Conservation (phyloP, 2,888 invertebrate genomes). For the Polydrusus cervinus region DNA sequence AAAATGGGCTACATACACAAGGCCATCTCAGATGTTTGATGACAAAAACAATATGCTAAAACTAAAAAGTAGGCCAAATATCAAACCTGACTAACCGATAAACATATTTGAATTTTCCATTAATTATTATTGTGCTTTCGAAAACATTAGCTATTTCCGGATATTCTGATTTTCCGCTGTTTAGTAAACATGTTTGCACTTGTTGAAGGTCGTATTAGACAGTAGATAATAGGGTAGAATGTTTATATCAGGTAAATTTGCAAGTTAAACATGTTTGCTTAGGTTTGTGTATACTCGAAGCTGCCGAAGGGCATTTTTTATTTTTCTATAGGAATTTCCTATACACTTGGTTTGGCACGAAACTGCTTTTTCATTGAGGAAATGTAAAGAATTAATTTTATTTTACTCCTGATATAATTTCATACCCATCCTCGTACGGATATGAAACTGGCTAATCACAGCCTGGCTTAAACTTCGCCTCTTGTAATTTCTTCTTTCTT, state of each 20-base stretch:
- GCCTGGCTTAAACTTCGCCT: no score
- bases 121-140: neutral
- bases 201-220: neutral
- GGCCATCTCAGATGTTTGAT: neutral
- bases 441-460: no score
- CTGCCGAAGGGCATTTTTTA: no score
- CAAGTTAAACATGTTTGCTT: no score
- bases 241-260: neutral
- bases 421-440: no score
- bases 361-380: no score
- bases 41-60: constrained; percentile 12
- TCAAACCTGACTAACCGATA: constrained; percentile 7
- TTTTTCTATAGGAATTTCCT: no score
- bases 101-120: constrained; percentile 1
- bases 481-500: no score
- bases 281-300: no score
- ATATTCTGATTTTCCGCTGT: neutral
- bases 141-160: neutral
- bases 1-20: neutral
- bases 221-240: neutral
- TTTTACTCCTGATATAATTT: no score
- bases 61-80: constrained; percentile 20
- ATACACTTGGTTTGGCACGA: no score
- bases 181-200: constrained; percentile 1
- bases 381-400: no score